Percentiles rank a stretch among this genome's conserved stretches.
Evolutionary conservation across 2,888 invertebrate species (phyloP).

Genomic region (Drosophila anomalipes): DNA sequence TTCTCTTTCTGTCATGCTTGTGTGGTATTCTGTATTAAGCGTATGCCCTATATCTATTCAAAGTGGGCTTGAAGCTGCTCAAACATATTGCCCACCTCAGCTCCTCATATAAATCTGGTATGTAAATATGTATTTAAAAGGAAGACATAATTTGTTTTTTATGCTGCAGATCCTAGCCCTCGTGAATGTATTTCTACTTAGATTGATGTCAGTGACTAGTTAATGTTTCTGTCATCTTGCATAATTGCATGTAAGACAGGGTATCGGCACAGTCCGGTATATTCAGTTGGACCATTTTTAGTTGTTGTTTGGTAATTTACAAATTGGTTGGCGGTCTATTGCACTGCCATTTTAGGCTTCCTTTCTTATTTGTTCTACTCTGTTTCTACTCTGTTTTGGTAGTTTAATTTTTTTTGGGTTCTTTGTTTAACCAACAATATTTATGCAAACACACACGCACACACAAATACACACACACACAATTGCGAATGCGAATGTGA

Average conservation of each 20-base stretch:
- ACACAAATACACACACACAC: neutral
- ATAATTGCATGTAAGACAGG: neutral
- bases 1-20: constrained; percentile 9
- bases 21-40: neutral
- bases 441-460: constrained; percentile 48
- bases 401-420: constrained; percentile 44
- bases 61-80: neutral
- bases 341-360: constrained; percentile 26
- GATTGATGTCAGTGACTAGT: neutral
- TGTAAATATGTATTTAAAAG: neutral
- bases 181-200: no score
- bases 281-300: neutral
- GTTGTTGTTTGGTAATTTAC: constrained; percentile 11
- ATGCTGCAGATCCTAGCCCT: neutral
- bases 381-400: constrained; percentile 16
- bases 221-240: neutral
- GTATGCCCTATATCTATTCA: neutral
- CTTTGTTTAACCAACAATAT: constrained; percentile 55
- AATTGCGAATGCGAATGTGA: constrained; percentile 13
- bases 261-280: constrained; percentile 13
- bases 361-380: constrained; percentile 12
- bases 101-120: neutral
- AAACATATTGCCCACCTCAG: neutral
- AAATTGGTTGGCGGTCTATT: constrained; percentile 45
- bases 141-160: neutral